phyloP scores from a whole-genome alignment of 2,113 vertebrate species.

The Geococcyx californianus region DNA sequence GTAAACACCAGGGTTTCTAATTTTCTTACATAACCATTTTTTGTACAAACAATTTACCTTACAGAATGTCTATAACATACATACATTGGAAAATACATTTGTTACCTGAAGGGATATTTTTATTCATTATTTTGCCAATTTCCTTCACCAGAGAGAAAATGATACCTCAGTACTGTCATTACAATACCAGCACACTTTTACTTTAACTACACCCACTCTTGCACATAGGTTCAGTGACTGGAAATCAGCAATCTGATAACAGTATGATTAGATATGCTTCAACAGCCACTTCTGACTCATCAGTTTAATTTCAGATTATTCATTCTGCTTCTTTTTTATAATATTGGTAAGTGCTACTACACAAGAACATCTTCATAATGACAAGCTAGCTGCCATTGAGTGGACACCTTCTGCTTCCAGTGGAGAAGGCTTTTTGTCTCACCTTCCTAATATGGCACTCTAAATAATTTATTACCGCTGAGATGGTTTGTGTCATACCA shows the following conservation, averaged over 20 bases:
- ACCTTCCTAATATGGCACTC: not conserved
- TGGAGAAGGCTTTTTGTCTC: not conserved
- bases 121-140: not conserved
- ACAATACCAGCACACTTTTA: not conserved
- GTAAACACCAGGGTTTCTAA: slow-evolving; percentile 62
- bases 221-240: not conserved
- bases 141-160: not conserved
- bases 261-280: not conserved
- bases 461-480: not conserved
- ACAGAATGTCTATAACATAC: not conserved
- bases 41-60: not conserved
- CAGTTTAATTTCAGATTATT: not conserved
- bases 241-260: not conserved
- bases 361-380: not conserved
- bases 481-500: not conserved
- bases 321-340: not conserved
- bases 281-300: not conserved
- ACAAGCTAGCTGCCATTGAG: not conserved
- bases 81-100: not conserved
- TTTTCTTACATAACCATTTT: slow-evolving; percentile 31
- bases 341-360: not conserved
- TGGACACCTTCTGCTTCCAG: not conserved
- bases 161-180: not conserved
- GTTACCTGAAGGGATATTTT: not conserved
- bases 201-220: not conserved